Evolutionary conservation across 2,888 invertebrate species (phyloP).

Genomic region (Trachelus stipa): DNA sequence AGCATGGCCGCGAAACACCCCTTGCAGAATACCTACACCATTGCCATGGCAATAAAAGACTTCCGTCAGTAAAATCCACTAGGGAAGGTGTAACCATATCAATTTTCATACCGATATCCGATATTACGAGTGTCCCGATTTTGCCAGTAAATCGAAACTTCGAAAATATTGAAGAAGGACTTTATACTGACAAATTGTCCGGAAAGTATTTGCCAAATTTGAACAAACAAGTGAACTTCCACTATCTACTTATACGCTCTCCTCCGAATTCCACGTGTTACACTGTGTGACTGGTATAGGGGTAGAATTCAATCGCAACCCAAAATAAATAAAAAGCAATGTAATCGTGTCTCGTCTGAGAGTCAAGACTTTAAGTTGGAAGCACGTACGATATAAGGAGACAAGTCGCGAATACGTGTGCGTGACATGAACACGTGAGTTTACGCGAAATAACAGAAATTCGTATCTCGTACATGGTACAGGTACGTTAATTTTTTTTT

Average conservation of each 20-base stretch:
- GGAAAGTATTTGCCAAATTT: neutral
- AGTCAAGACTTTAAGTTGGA: neutral
- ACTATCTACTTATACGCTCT: neutral
- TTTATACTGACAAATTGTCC: neutral
- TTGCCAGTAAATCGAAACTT: too few relatives aligned
- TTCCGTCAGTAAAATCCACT: neutral
- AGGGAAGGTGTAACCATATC: neutral
- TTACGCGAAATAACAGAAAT: neutral
- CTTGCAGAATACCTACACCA: neutral
- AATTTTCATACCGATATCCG: neutral
- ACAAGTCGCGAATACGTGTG: neutral
- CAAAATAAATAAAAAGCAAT: neutral
- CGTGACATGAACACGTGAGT: neutral
- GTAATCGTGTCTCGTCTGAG: neutral
- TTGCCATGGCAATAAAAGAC: conserved; percentile 1
- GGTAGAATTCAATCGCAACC: neutral
- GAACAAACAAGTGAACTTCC: neutral
- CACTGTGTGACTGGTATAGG: neutral
- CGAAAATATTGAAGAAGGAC: neutral
- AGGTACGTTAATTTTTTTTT: neutral
- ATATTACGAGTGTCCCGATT: neutral
- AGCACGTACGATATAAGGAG: neutral
- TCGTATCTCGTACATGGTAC: conserved; percentile 13
- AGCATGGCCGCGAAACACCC: neutral
- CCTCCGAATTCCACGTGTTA: neutral